Conservation (phyloP, 2,797 vertebrate species). For the Parotocinclus haroldoi region DNA sequence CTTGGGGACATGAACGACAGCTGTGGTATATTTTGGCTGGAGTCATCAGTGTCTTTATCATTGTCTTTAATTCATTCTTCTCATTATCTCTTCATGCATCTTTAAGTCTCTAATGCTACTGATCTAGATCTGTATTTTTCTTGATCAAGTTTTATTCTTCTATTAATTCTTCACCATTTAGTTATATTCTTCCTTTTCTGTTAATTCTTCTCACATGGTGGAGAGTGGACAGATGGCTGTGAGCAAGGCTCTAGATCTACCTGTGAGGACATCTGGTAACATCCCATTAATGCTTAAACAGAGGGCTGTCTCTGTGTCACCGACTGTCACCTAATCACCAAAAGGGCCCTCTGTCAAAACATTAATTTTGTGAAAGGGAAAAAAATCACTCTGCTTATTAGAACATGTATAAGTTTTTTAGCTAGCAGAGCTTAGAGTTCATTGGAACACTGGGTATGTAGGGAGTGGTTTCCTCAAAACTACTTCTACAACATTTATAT, state of each 20-base stretch:
- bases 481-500: too few relatives aligned
- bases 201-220: slow-evolving; percentile 27
- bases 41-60: slow-evolving; percentile 12
- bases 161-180: neutral
- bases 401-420: too few relatives aligned
- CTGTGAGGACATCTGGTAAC: slow-evolving; percentile 52
- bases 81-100: neutral
- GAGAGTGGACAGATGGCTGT: slow-evolving; percentile 52
- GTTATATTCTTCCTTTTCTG: neutral
- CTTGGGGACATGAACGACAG: slow-evolving; percentile 25
- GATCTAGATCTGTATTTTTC: neutral
- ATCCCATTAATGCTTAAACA: slow-evolving; percentile 51
- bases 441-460: too few relatives aligned
- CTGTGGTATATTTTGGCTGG: slow-evolving; percentile 28
- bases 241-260: slow-evolving; percentile 44
- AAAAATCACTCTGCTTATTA: neutral
- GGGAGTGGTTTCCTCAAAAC: too few relatives aligned
- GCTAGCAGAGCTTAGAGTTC: too few relatives aligned
- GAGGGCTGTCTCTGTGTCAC: slow-evolving; percentile 32
- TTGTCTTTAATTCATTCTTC: neutral
- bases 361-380: slow-evolving; percentile 14
- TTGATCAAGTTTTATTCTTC: neutral
- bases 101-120: neutral
- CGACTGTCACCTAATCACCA: slow-evolving; percentile 45
- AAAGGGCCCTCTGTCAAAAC: slow-evolving; percentile 31